Percentiles rank a stretch among this genome's conserved stretches.
phyloP scores from a whole-genome alignment of 92 coral and sea anemone species.

The Virgularia gustaviana region DNA sequence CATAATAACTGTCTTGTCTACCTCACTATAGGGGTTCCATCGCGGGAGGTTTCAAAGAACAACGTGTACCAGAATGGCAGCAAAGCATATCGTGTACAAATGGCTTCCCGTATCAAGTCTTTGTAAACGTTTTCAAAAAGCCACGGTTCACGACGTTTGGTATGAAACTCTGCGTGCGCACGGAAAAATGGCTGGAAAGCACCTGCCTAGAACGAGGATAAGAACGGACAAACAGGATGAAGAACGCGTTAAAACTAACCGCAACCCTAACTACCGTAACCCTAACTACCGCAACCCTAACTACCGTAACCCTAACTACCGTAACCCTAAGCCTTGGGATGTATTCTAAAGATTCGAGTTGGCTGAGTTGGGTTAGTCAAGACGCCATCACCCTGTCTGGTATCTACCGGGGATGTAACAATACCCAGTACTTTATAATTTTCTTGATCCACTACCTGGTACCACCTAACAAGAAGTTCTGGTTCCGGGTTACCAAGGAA shows the following conservation, averaged over 20 bases:
- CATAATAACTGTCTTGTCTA: no score
- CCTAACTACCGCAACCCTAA: no score
- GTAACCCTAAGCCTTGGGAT: no score
- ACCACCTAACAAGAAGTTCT: constrained; percentile 77
- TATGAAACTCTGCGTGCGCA: constrained; percentile 87
- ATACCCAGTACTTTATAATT: no score
- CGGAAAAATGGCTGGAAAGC: constrained; percentile 84
- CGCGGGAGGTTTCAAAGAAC: constrained; percentile 72
- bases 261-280: no score
- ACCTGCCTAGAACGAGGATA: constrained; percentile 53
- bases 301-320: no score
- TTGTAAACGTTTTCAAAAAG: constrained; percentile 62
- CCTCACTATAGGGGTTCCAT: constrained; percentile 80
- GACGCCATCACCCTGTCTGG: no score
- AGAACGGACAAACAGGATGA: neutral
- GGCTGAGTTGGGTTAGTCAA: no score
- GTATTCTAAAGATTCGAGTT: no score
- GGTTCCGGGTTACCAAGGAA: constrained; percentile 78
- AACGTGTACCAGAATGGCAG: constrained; percentile 87
- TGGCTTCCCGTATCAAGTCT: constrained; percentile 62
- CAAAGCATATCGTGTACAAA: constrained; percentile 69
- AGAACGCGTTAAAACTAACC: no score
- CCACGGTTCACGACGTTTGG: constrained; percentile 94
- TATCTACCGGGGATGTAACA: no score
- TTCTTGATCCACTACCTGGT: constrained; percentile 75